These are phyloP conservation scores for Ctenomys sociabilis DNA, from an alignment of 2,113 vertebrate genomes.

Conservation along the genomic window DNA sequence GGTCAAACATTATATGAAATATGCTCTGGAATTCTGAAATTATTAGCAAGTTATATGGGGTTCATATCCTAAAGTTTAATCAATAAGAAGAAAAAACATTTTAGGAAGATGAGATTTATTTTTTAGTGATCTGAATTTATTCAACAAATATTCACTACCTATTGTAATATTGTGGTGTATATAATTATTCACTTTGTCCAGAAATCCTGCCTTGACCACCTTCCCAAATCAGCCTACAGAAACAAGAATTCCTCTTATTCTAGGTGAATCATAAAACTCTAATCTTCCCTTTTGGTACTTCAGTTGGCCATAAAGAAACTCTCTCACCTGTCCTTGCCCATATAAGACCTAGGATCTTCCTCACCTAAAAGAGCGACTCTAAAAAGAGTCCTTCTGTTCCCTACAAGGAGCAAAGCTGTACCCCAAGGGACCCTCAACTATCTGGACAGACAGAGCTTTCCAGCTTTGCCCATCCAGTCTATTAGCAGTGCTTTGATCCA, in stretches of 20 bases:
- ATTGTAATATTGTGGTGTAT: neutral
- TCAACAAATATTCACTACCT: neutral
- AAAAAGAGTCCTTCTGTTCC: neutral
- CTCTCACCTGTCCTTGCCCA: neutral
- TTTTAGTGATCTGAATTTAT: neutral
- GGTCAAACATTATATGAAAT: neutral
- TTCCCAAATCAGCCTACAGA: neutral
- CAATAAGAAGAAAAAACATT: slow-evolving; percentile 25
- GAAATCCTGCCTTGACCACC: neutral
- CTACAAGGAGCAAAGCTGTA: neutral
- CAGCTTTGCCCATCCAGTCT: neutral
- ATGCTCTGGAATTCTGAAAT: neutral
- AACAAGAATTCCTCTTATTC: neutral
- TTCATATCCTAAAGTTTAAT: slow-evolving; percentile 2
- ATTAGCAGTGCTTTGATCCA: neutral
- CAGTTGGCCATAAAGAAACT: neutral
- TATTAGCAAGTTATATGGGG: neutral
- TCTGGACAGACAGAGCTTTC: neutral
- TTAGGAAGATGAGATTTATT: neutral
- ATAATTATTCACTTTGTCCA: neutral
- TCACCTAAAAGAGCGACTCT: neutral
- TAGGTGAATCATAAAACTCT: neutral
- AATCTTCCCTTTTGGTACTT: neutral
- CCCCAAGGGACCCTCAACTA: neutral
- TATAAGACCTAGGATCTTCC: neutral